A percentile compares a stretch with the other conserved stretches of the same genome.
phyloP scores from a whole-genome alignment of 1,140 invertebrate genomes.

The Sinella curviseta region DNA sequence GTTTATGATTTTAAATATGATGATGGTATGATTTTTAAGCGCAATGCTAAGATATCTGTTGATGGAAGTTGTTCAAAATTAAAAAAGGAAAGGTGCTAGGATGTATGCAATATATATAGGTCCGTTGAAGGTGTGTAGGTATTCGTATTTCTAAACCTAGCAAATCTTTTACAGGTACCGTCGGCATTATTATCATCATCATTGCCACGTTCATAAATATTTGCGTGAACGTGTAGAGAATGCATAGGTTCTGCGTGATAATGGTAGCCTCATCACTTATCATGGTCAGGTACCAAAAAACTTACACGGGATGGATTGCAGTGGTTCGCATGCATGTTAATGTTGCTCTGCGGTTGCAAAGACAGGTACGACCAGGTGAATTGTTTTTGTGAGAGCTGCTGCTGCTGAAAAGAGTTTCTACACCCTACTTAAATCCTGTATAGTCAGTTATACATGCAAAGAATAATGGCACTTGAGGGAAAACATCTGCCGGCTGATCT shows the following conservation, averaged over 20 bases:
- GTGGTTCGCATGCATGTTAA: background rate
- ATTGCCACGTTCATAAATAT: too few species aligned
- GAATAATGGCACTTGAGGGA: background rate
- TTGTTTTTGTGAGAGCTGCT: too few species aligned
- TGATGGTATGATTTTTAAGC: too few species aligned
- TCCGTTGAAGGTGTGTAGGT: too few species aligned
- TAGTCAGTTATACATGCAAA: background rate
- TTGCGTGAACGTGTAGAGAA: too few species aligned
- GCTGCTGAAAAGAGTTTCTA: background rate
- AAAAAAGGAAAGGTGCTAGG: background rate
- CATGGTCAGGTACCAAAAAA: background rate
- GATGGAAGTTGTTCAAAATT: slow-evolving; percentile 2
- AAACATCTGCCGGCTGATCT: slow-evolving; percentile 4
- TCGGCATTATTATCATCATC: too few species aligned
- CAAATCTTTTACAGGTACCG: too few species aligned
- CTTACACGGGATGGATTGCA: background rate
- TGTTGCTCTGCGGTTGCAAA: too few species aligned
- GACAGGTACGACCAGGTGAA: too few species aligned
- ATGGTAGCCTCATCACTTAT: background rate
- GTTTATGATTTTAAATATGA: too few species aligned
- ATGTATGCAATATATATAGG: background rate
- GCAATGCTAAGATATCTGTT: background rate
- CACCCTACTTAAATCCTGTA: background rate
- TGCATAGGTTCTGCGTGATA: too few species aligned
- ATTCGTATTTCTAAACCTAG: too few species aligned